Base-by-base conservation (phyloP, 2,797 vertebrate genomes). In the Falco novaeseelandiae region DNA sequence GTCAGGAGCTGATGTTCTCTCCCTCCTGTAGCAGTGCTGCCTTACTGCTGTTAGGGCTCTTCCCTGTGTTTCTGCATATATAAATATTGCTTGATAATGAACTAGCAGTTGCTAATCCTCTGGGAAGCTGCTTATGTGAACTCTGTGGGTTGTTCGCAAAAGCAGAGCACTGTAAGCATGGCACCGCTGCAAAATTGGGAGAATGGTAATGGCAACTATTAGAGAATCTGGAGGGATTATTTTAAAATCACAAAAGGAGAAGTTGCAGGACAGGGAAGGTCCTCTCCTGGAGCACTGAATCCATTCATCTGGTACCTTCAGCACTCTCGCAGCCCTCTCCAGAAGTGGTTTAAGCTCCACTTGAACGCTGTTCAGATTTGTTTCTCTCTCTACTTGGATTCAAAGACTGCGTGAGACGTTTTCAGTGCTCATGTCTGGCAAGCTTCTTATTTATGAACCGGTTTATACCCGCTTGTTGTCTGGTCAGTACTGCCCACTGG, bases 111-210 rank as follows among this genome's bases (percentile, higher is more conserved):
- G 59, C 26, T 51, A 2, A 10, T 62, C 58, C 74, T 46, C 26
- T 82, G 84, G 62, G 55, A 61, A 92, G 36, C 57, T 32, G 69
- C 9, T 10, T 34, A 6, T 0, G 3, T 66, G 58, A 78, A 44
- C 40, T 57, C 14, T 32, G 3, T n/a, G 44, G 17, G 48, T 90
- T 26, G 27, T 52, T 61, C 27, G 49, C 21, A 16, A 30, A 90
- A 83, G 38, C 34, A 46, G 30, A 79, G 61, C 61, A 21, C 30
- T 0, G 1, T 48, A 8, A 3, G 11, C 14, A 0, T 52, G 66
- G 57, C 61, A 74, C 52, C 13, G 3, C 12, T 8, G 57, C 58
- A 27, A 40, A 63, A 69, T 57, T 32, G 71, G 42, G 38, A 30
- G 26, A 61, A 32, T 17, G 23, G 29, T 81, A 32, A 19, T 67